Evolutionary conservation across 2,888 invertebrate genomes (phyloP).

Genomic region (Petrolisthes manimaculis): DNA sequence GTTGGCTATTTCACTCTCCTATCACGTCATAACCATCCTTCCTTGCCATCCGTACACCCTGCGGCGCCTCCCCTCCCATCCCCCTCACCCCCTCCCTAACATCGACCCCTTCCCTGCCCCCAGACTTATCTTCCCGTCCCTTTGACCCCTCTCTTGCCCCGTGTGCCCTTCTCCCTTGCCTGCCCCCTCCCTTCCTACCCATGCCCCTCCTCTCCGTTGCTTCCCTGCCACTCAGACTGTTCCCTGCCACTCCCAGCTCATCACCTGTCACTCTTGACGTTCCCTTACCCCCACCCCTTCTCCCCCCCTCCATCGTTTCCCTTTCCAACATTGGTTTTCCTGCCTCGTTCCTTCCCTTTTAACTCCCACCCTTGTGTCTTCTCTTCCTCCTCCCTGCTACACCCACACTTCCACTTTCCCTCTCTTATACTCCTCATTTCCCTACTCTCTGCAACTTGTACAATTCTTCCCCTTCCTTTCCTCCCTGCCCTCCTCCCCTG

Average conservation of each 20-base stretch:
- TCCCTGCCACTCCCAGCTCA: not conserved
- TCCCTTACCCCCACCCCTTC: not conserved
- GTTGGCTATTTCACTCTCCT: too few relatives aligned
- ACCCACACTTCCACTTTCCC: not conserved
- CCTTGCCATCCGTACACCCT: too few relatives aligned
- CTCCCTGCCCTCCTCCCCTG: not conserved
- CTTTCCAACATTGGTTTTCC: not conserved
- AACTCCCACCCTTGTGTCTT: not conserved
- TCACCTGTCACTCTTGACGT: too few relatives aligned
- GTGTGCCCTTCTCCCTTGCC: not conserved
- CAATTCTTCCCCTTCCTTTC: not conserved
- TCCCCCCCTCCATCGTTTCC: not conserved
- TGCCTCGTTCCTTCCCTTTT: not conserved
- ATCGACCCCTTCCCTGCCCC: not conserved
- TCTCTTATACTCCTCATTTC: not conserved
- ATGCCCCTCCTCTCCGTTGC: not conserved
- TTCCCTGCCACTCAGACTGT: not conserved
- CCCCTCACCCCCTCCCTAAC: not conserved
- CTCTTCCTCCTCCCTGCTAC: not conserved
- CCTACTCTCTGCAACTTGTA: not conserved
- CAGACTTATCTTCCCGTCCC: not conserved
- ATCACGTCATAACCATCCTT: too few relatives aligned
- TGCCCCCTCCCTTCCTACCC: not conserved
- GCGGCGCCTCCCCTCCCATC: not conserved
- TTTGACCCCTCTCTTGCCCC: not conserved